A percentile compares a stretch with the other conserved stretches of the same genome.
These are phyloP conservation scores for Ciconia stormi DNA, from an alignment of 2,113 vertebrate species.

Conservation along the genomic window DNA sequence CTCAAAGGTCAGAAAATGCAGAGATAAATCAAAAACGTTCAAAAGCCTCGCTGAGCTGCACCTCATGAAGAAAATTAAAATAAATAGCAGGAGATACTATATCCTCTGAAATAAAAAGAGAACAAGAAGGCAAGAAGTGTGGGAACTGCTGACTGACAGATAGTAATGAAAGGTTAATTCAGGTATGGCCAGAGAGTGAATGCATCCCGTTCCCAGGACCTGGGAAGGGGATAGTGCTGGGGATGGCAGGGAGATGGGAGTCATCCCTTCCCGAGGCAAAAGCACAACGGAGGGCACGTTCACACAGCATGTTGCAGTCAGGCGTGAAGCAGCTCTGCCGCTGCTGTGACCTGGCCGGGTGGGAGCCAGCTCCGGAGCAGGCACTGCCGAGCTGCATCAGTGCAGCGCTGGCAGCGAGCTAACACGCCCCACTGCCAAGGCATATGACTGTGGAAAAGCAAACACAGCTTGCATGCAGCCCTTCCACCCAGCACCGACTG, in stretches of 20 bases:
- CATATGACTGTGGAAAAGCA: neutral
- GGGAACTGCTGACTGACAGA: neutral
- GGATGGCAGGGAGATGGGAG: neutral
- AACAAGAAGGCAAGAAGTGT: neutral
- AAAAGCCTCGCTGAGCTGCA: neutral
- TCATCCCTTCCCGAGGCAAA: neutral
- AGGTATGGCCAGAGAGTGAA: neutral
- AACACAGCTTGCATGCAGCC: neutral
- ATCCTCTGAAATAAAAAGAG: neutral
- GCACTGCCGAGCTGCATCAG: neutral
- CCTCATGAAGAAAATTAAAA: neutral
- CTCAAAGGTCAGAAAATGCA: slow-evolving; percentile 12
- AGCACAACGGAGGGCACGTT: neutral
- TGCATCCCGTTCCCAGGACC: neutral
- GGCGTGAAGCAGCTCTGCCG: neutral
- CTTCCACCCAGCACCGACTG: rapidly evolving
- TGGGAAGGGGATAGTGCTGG: neutral
- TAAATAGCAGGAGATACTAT: neutral
- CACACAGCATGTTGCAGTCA: neutral
- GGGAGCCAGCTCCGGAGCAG: neutral
- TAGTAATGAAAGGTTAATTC: slow-evolving; percentile 1
- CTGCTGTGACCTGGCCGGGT: neutral
- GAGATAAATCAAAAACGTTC: neutral
- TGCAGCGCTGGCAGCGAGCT: rapidly evolving
- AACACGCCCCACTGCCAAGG: rapidly evolving